Evolutionary conservation across 2,113 vertebrate genomes (phyloP).

Genomic region (Smithornis capensis): DNA sequence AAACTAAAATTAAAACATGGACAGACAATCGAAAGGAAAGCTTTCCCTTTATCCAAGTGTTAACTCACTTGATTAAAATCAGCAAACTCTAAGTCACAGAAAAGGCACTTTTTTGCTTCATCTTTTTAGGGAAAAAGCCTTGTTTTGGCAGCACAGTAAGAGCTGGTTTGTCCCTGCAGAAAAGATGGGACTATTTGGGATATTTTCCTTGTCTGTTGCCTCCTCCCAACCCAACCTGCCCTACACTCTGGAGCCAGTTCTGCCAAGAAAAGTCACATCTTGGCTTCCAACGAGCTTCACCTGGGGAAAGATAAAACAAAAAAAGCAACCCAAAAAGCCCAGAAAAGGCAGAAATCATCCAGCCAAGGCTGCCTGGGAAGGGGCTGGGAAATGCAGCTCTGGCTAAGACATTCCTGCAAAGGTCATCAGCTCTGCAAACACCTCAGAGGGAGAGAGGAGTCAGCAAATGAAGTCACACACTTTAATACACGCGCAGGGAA

Average conservation of each 20-base stretch:
- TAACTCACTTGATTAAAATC: not conserved
- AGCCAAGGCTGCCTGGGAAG: not conserved
- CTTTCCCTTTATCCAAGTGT: not conserved
- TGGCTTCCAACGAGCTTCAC: not conserved
- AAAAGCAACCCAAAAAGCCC: rapidly evolving
- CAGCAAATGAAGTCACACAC: not conserved
- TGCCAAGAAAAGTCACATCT: not conserved
- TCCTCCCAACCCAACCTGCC: rapidly evolving
- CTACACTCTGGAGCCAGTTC: rapidly evolving
- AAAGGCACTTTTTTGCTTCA: not conserved
- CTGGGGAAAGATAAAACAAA: not conserved
- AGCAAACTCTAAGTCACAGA: not conserved
- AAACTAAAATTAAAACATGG: constrained; percentile 44
- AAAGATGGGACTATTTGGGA: not conserved
- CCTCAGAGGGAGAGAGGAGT: not conserved
- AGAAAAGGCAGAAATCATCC: not conserved
- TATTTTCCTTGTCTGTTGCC: not conserved
- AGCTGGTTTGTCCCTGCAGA: not conserved
- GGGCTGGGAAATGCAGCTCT: not conserved
- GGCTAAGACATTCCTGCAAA: not conserved
- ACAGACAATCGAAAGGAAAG: constrained; percentile 4
- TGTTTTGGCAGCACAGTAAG: not conserved
- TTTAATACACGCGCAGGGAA: not conserved
- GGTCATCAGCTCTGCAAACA: not conserved
- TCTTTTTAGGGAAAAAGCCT: not conserved